Base-by-base conservation (phyloP, 2,888 invertebrate species). In the Heliconius ethilla region DNA sequence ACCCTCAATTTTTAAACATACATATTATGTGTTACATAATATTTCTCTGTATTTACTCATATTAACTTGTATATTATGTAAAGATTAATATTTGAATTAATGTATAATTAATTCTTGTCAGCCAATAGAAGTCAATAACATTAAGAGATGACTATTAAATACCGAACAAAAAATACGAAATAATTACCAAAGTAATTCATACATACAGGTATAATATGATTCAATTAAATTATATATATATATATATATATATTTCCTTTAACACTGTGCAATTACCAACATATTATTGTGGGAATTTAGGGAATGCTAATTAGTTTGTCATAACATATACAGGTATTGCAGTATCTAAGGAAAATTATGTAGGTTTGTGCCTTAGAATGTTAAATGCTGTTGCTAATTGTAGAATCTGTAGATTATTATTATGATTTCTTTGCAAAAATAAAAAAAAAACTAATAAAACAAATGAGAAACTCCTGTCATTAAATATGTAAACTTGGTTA, bases 251-350 rank as follows among this genome's bases (percentile, higher is more conserved):
- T 33, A 33, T 66, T 65, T 65, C 65, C 22, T 29, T 7, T 29
- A 33, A 65, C 9, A 65, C 22, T 65, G 29, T 29, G 18, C 10
- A 66, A 66, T 66, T 66, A 66, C 1, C 22, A 22, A 1, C 33
- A 33, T 66, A 29, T 66, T 66, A 65, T 29, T 65, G 18, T 22
- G 29, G 66, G 22, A 66, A 66, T 66, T 66, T 66, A 33, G 33
- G 66, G 66, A 66, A 66, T 66, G 66, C 22, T 66, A 66, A 66
- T 66, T 66, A 33, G 66, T 66, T 66, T 66, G 66, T 22, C 66
- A 66, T 33, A 9, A 66, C 33, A 29, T 1, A n/a, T 66, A 33
- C 29, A 66, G 29, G 29, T 33, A 66, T 66, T 66, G 66, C 66
- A 33, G 66, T 29, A 66, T 66, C 33, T 33, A 66, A 66, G 66